phyloP scores from a whole-genome alignment of 1,140 invertebrate genomes.

The Aphis craccivora region DNA sequence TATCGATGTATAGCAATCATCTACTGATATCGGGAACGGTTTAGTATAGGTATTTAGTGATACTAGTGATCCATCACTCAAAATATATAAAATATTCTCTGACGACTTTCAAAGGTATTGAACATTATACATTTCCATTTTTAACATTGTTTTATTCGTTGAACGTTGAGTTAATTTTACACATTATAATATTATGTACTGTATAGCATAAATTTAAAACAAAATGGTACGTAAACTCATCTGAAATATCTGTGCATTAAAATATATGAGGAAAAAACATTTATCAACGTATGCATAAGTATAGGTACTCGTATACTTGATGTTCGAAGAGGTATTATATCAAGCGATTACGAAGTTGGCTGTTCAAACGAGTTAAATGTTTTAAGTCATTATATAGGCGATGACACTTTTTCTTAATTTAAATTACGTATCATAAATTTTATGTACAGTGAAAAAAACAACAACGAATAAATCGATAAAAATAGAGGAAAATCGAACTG shows the following conservation, averaged over 20 bases:
- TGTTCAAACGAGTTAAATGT: neutral
- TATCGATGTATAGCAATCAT: too few species aligned
- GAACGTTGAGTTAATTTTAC: too few species aligned
- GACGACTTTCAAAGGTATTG: too few species aligned
- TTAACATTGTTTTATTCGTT: too few species aligned
- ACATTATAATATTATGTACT: too few species aligned
- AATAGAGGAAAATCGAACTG: slow-evolving; percentile 22
- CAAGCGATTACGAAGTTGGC: neutral
- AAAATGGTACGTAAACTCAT: neutral
- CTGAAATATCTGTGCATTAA: neutral
- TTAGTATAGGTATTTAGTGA: too few species aligned
- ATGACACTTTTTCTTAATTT: slow-evolving; percentile 44
- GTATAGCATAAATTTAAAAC: too few species aligned
- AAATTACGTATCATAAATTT: slow-evolving; percentile 33
- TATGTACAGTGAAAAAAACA: neutral
- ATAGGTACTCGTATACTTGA: neutral
- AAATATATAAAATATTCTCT: too few species aligned
- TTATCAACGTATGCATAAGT: neutral
- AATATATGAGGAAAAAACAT: neutral
- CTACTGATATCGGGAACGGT: too few species aligned
- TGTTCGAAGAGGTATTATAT: neutral
- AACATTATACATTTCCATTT: too few species aligned
- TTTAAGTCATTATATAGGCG: neutral
- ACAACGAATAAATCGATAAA: slow-evolving; percentile 10
- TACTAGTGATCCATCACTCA: too few species aligned